Evolutionary conservation across 1,140 invertebrate species (phyloP).

Genomic region (Drosophila punjabiensis): DNA sequence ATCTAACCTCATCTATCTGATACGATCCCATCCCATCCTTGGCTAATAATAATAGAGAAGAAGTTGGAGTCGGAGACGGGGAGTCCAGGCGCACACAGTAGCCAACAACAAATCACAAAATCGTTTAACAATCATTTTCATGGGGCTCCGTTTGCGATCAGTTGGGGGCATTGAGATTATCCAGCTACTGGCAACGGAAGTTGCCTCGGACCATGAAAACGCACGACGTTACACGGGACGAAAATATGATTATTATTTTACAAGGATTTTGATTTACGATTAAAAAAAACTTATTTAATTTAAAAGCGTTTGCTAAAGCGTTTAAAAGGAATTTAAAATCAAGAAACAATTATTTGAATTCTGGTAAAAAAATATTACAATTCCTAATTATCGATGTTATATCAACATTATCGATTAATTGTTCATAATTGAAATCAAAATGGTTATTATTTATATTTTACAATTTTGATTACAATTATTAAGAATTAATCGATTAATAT

Average conservation of each 20-base stretch:
- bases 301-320: rapidly evolving
- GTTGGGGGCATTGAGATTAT: constrained; percentile 82
- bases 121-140: constrained; percentile 84
- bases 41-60: constrained; percentile 71
- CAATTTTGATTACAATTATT: no score
- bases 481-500: no score
- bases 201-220: constrained; percentile 60
- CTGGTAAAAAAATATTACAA: no score
- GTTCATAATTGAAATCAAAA: not conserved
- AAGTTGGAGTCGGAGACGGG: not conserved
- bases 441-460: no score
- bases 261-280: not conserved
- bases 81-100: constrained; percentile 63
- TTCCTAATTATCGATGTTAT: not conserved
- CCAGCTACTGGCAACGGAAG: constrained; percentile 74
- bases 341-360: not conserved
- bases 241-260: not conserved
- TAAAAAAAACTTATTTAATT: not conserved
- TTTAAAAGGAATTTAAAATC: not conserved
- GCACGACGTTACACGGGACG: constrained; percentile 57
- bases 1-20: constrained; percentile 3
- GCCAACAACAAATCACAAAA: constrained; percentile 83
- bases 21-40: constrained; percentile 14
- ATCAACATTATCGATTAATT: not conserved
- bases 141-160: constrained; percentile 68